Base-by-base conservation (phyloP, 2,113 vertebrate genomes). In the Clarias macrocephalus region DNA sequence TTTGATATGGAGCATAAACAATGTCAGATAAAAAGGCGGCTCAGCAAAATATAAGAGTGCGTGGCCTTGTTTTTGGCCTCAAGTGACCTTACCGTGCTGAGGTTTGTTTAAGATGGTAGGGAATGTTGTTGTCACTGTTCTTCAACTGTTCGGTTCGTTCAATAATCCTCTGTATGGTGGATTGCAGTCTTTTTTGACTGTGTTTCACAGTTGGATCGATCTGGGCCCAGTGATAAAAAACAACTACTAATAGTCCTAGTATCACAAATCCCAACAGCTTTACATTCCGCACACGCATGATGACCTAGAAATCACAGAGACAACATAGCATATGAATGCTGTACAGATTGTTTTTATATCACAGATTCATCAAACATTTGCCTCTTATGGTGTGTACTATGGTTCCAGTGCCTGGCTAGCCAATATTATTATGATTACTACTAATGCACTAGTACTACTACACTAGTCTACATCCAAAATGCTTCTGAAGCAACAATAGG, bases 101-200 rank as follows among this genome's bases (percentile, higher is more conserved):
- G 10, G 89, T 85, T 2, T 93, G 89, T 63, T 95, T 95, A 28
- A 94, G 57, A 5, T 84, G 87, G 80, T 92, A 95, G 19, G 89
- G 16, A 65, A 93, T 90, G 30, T 90, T 79, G 8, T 62, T 15
- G 87, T 94, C 70, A 62, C 18, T 83, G 23, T 66, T 48, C 3
- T 82, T 28, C 16, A 42, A 0, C 0, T 92, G 33, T 56, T 19
- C 33, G 59, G 85, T 91, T 57, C 28, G 56, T 12, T 66, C 10
- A 0, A 93, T 54, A 23, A 91, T 33, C 23, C 88, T 75, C 37
- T 91, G 62, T 2, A 88, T 65, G 66, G 9, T 19, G 33, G 59
- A 62, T 1, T 28, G 25, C 9, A 79, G 62, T 85, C 80, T 86
- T n/a, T 63, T 80, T 42, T 42, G 56, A 42, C 92, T 83, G 72